Percentiles rank a stretch among this genome's conserved stretches.
These are phyloP conservation scores for Noctua fimbriata DNA, from an alignment of 2,888 invertebrate genomes.

Conservation along the genomic window DNA sequence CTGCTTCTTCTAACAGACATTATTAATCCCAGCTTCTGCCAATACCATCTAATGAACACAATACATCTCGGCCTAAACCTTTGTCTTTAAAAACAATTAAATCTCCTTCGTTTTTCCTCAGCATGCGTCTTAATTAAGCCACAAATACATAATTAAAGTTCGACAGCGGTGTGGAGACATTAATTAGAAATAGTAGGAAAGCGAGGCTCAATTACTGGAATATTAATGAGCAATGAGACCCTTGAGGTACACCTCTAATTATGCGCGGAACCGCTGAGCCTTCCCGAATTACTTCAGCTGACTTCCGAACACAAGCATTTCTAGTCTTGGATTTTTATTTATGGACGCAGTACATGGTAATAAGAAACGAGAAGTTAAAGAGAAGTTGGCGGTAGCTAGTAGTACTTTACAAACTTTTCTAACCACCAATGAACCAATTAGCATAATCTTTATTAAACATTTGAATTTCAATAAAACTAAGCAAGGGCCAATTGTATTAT, in stretches of 20 bases:
- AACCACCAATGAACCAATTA: not conserved
- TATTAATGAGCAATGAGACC: constrained; percentile 71
- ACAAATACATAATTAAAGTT: constrained; percentile 62
- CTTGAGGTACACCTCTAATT: constrained; percentile 65
- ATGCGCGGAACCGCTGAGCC: constrained; percentile 47
- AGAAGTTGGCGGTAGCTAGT: not conserved
- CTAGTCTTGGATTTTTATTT: constrained; percentile 48
- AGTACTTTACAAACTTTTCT: not conserved
- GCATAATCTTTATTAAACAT: not conserved
- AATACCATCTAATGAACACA: constrained; percentile 19
- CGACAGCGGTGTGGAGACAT: constrained; percentile 56
- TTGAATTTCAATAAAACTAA: not conserved
- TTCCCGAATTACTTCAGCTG: constrained; percentile 60
- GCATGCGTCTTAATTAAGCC: constrained; percentile 57
- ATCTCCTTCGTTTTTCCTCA: constrained; percentile 22
- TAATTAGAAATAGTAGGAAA: constrained; percentile 65
- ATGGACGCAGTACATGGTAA: constrained; percentile 18
- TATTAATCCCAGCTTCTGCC: not conserved
- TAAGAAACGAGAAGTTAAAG: constrained; percentile 16
- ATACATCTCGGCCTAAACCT: constrained; percentile 31
- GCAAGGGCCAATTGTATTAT: not conserved
- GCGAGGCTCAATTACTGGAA: constrained; percentile 62
- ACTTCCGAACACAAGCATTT: constrained; percentile 40
- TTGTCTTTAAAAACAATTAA: constrained; percentile 44
- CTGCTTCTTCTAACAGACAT: not conserved